phyloP scores from a whole-genome alignment of 2,113 vertebrate species.

The Nematolebias whitei region DNA sequence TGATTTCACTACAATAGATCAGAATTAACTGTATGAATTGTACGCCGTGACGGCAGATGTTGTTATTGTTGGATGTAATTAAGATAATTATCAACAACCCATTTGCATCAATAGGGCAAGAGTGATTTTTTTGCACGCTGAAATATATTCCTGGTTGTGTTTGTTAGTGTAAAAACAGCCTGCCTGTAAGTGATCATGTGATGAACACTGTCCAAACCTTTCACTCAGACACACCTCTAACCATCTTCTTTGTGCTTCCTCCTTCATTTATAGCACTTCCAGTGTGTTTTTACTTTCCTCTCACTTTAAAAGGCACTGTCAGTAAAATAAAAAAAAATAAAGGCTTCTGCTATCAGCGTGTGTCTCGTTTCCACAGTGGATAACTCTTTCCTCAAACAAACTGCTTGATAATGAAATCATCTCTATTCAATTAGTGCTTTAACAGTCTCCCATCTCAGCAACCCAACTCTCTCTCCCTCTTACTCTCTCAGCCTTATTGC shows the following conservation, averaged over 20 bases:
- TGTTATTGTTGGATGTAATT: slow-evolving; percentile 57
- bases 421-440: slow-evolving; percentile 73
- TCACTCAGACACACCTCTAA: slow-evolving; percentile 20
- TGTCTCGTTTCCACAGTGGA: slow-evolving; percentile 42
- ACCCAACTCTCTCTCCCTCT: slow-evolving; percentile 32
- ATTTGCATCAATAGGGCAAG: slow-evolving; percentile 28
- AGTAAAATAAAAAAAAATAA: slow-evolving; percentile 3
- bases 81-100: slow-evolving; percentile 56
- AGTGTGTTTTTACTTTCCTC: neutral
- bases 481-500: slow-evolving; percentile 61
- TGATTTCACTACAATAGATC: slow-evolving; percentile 50
- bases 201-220: slow-evolving; percentile 52
- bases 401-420: slow-evolving; percentile 75
- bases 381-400: slow-evolving; percentile 70
- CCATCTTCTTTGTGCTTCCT: neutral
- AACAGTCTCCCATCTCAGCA: slow-evolving; percentile 57
- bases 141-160: neutral
- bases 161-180: slow-evolving; percentile 29
- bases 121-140: slow-evolving; percentile 7
- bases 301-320: neutral
- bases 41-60: slow-evolving; percentile 34
- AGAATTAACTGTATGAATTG: slow-evolving; percentile 14
- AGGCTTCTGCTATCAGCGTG: slow-evolving; percentile 1
- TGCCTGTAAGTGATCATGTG: slow-evolving; percentile 48
- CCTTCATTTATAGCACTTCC: slow-evolving; percentile 13